Base-by-base conservation (phyloP, 1,140 invertebrate genomes). In the Dolichoris vasculosae region DNA sequence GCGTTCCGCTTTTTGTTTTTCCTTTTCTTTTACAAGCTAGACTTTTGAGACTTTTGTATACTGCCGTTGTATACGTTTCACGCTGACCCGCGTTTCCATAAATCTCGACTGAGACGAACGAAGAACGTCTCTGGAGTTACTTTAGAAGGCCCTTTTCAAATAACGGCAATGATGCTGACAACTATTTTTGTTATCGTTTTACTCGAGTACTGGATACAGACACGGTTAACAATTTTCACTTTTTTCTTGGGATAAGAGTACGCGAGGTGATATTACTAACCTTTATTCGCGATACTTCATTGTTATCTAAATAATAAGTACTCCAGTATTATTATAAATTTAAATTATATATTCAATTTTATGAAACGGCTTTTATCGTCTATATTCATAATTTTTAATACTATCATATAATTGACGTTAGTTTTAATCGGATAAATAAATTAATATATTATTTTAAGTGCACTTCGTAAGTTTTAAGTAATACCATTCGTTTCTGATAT, bases 1-100 rank as follows among this genome's bases (percentile, higher is more conserved):
- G 32, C 48, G 3, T 81, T 69, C 38, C 11, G 43, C 48, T 40
- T 64, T 86, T 55, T 64, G 15, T 55, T 64, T 76, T 30, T 55
- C 55, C 51, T 43, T 20, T 15, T 48, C 59, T 80, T 30, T 81
- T 55, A 38, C 32, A 32, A 67, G 20, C 69, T 64, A 48, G 15
- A 8, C 15, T 51, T 55, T 46, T 64, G 17, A 48, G 15, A 8
- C 15, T 51, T 55, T 46, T 64, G 17, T 23, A 81, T 26, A 23
- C 23, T 23, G 13, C 3, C 4, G 35, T 6, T 69, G 11, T 69
- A 38, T 15, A 69, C 20, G 35, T 15, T 35, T 69, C 67, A 11
- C 15, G 7, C 40, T 69, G 67, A 38, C 67, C 35, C 35, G 1
- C 67, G 35, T 38, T 38, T 38, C 6, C 13, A 6, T 20, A 8